Conservation (phyloP, 2,113 vertebrate genomes). For the Mastomys natalensis region DNA sequence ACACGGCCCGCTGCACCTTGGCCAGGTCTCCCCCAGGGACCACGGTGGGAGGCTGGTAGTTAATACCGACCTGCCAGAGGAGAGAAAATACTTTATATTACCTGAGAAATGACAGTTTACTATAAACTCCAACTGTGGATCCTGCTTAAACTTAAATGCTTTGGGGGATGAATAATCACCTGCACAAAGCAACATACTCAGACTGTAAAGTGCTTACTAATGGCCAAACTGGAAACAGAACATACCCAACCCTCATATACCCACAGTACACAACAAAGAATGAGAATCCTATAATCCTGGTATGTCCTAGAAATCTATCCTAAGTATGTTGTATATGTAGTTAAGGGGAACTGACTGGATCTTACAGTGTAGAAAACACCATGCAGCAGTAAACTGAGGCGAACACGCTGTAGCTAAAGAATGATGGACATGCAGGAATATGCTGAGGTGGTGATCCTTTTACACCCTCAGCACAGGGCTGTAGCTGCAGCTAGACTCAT, state of each 20-base stretch:
- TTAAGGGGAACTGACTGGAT: neutral
- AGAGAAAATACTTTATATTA: neutral
- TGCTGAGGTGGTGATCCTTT: neutral
- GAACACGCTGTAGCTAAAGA: neutral
- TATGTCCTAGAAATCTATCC: neutral
- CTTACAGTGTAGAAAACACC: neutral
- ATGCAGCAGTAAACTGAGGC: neutral
- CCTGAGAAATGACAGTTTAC: neutral
- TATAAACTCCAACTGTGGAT: neutral
- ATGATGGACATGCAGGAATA: no score
- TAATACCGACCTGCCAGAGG: neutral
- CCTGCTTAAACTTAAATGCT: neutral
- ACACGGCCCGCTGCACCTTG: neutral
- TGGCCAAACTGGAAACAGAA: neutral
- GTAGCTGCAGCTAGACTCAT: neutral
- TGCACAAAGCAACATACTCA: neutral
- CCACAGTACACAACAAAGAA: neutral
- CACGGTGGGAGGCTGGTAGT: neutral
- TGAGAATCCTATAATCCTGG: neutral
- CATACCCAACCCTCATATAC: neutral
- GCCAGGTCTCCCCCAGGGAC: conserved; percentile 24
- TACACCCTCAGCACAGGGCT: neutral
- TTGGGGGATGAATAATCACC: neutral
- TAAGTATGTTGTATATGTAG: neutral
- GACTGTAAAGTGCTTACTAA: neutral